Conservation (phyloP, 1,140 invertebrate species). For the Argopecten irradians region DNA sequence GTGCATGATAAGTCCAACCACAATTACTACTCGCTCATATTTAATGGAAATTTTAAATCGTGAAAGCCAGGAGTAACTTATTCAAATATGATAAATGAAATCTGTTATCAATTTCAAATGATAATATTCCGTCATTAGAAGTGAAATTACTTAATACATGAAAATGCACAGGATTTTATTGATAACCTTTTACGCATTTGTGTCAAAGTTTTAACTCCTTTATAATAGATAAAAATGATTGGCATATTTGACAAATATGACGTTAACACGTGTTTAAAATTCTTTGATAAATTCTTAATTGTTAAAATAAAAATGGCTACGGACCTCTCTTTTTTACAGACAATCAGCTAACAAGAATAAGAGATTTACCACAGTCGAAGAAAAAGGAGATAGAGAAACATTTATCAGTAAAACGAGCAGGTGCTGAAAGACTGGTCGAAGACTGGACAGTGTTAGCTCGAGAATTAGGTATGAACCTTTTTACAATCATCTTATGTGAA, state of each 20-base stretch:
- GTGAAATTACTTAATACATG: slow-evolving; percentile 27
- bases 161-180: background rate
- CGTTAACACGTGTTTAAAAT: background rate
- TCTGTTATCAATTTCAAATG: too few relatives aligned
- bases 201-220: background rate
- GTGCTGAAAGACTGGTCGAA: slow-evolving; percentile 36
- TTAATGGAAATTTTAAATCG: too few relatives aligned
- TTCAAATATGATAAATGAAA: too few relatives aligned
- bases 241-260: background rate
- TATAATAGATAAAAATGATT: background rate
- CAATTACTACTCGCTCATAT: too few relatives aligned
- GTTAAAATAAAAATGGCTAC: slow-evolving; percentile 7
- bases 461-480: too few relatives aligned
- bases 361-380: slow-evolving; percentile 62
- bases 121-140: too few relatives aligned
- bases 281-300: background rate
- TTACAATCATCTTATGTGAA: too few relatives aligned
- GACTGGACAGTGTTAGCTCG: slow-evolving; percentile 65
- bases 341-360: slow-evolving; percentile 54
- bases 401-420: slow-evolving; percentile 24
- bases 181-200: too few relatives aligned
- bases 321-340: slow-evolving; percentile 54
- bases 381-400: slow-evolving; percentile 61
- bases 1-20: too few relatives aligned
- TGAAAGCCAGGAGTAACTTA: too few relatives aligned